Percentiles rank a stretch among this genome's conserved stretches.
Evolutionary conservation across 2,888 invertebrate species (phyloP).

Genomic region (Torymus texanus): DNA sequence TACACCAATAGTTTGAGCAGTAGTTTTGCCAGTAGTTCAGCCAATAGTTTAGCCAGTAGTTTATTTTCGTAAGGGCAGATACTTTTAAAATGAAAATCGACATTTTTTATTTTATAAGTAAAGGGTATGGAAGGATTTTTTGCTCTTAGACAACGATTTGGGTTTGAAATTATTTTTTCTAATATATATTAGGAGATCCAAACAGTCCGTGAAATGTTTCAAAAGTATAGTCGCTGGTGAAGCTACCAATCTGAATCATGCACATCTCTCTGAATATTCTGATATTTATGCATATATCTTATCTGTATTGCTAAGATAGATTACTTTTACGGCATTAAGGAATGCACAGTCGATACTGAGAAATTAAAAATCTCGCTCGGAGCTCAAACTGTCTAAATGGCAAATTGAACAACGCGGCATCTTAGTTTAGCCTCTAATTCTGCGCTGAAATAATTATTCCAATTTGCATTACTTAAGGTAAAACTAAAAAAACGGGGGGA

Average conservation of each 20-base stretch:
- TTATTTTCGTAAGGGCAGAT: too few relatives aligned
- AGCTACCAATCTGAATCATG: not conserved
- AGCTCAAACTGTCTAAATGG: constrained; percentile 40
- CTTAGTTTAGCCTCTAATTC: constrained; percentile 15
- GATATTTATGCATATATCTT: constrained; percentile 34
- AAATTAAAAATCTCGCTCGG: constrained; percentile 60
- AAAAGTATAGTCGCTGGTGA: constrained; percentile 23
- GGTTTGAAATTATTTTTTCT: not conserved
- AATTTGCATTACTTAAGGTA: not conserved
- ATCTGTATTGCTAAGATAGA: constrained; percentile 20
- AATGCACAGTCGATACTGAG: constrained; percentile 22
- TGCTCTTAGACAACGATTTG: not conserved
- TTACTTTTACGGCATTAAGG: not conserved
- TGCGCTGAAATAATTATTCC: constrained; percentile 19
- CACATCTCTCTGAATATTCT: constrained; percentile 18
- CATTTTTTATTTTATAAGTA: too few relatives aligned
- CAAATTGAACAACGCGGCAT: too few relatives aligned
- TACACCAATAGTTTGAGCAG: too few relatives aligned
- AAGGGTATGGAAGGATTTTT: too few relatives aligned
- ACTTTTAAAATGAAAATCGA: too few relatives aligned
- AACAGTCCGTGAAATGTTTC: constrained; percentile 19
- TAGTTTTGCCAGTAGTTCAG: too few relatives aligned
- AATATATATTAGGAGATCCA: not conserved
- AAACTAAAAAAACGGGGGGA: not conserved
- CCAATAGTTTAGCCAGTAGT: too few relatives aligned